Base-by-base conservation (phyloP, 2,888 invertebrate species). In the Abscondita cerata region DNA sequence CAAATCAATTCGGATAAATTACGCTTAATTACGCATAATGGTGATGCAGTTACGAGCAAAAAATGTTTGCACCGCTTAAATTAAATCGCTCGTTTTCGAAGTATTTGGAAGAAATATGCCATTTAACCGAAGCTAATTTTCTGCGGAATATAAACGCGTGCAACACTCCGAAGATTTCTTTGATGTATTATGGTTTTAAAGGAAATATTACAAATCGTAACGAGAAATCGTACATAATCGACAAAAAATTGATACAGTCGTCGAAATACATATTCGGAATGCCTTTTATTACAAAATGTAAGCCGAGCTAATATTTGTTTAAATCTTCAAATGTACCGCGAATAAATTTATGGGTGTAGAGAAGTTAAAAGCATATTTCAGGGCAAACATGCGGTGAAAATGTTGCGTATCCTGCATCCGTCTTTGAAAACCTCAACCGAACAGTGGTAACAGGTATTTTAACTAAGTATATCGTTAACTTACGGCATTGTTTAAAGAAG, bases 391-490 rank as follows among this genome's bases (percentile, higher is more conserved):
- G 66, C 65, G 54, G 59, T 57, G 64, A 70, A 66, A 71, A 71
- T 71, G 68, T 68, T 65, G 60, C 62, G 64, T 67, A 67, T 69
- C 65, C 67, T 62, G 65, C 60, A 59, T 56, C 52, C 53, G 60
- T 65, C 56, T 58, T 53, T 41, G 64, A 57, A 59, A 54, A 60
- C 52, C 52, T 58, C 53, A 59, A 58, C 57, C 46, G 52, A 53
- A 59, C 54, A 58, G 59, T 64, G 62, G 64, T 53, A 72, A 71
- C 73, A 72, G 74, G 74, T 75, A 75, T 75, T 75, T 74, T 75
- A 76, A 75, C 76, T 75, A 75, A 76, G 76, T 76, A 76, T 75
- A 75, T 77, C 76, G 76, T 76, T 76, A 77, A 76, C 72, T 75
- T 74, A 74, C 74, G 71, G 75, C 78, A 77, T 77, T 78, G 78